Base-by-base conservation (phyloP, 2,113 vertebrate species). In the Pomatorhinus ruficollis region DNA sequence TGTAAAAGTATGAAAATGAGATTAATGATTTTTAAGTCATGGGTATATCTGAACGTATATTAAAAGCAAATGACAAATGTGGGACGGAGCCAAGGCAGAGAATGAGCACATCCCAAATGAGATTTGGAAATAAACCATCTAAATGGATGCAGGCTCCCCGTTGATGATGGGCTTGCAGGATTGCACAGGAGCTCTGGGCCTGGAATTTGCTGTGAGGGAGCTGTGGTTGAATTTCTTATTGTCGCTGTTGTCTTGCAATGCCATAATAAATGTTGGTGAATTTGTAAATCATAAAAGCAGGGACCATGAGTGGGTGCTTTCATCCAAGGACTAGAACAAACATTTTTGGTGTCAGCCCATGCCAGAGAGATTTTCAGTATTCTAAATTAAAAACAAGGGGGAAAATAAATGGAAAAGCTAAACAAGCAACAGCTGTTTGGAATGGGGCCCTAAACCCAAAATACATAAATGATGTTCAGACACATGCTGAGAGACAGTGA, bases 341-440 rank as follows among this genome's bases (percentile, higher is more conserved):
- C 17, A 81, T 57, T 92, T 81, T 60, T 81, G 56, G 72, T 93
- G 76, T 90, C 72, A 94, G 40, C n/a, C 85, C 40, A 53, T 87
- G 82, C 65, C 88, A 92, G 60, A 39, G 88, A 78, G 71, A 78
- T 56, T 90, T 88, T 94, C 64, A 89, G 30, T 71, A 56, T 24
- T 86, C 56, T 45, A 93, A 94, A 95, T 86, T 47, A 20, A 83
- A 83, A 90, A 80, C 30, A 42, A 60, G 24, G 14, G 12, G 6
- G 12, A 6, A 0, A 10, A 12, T 12, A 47, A 42, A 20, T 19
- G 42, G 31, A 3, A 63, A 65, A 65, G 10, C 70, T 63, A 74
- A 96, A 95, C 44, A 75, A 95, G 72, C 24, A 90, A 39, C 95
- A 97, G 72, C 94, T 97, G 95, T 61, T 96, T 96, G 96, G 93